Percentiles rank a stretch among this genome's conserved stretches.
phyloP scores from a whole-genome alignment of 1,140 invertebrate genomes.

The Anoplophora glabripennis region DNA sequence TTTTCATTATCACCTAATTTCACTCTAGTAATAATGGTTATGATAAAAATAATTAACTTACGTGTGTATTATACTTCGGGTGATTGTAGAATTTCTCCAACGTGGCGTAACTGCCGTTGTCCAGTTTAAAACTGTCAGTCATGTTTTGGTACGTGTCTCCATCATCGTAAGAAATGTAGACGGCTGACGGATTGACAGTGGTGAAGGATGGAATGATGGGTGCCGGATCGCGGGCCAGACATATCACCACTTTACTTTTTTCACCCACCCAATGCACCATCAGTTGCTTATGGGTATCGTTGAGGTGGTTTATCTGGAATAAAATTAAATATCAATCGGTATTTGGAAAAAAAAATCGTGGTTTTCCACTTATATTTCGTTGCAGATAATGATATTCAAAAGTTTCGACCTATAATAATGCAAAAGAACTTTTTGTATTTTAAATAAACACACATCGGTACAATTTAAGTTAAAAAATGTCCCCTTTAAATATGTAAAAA shows the following conservation, averaged over 20 bases:
- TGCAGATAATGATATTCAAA: too few relatives aligned
- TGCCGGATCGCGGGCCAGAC: constrained; percentile 69
- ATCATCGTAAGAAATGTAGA: constrained; percentile 85
- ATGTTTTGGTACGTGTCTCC: constrained; percentile 75
- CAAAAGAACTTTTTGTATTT: too few relatives aligned
- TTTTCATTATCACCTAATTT: too few relatives aligned
- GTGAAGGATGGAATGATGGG: constrained; percentile 44
- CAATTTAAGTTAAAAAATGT: too few relatives aligned
- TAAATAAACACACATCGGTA: too few relatives aligned
- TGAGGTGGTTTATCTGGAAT: constrained; percentile 66
- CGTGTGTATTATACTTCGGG: constrained; percentile 69
- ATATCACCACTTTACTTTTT: constrained; percentile 81
- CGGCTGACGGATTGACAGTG: constrained; percentile 60
- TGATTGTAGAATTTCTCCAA: constrained; percentile 84
- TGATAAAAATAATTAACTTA: constrained; percentile 52
- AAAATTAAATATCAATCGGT: too few relatives aligned
- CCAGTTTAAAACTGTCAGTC: constrained; percentile 63
- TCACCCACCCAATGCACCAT: constrained; percentile 90
- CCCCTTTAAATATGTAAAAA: too few relatives aligned
- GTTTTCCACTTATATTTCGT: too few relatives aligned
- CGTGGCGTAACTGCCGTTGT: constrained; percentile 59
- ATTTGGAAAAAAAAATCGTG: too few relatives aligned
- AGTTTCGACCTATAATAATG: too few relatives aligned
- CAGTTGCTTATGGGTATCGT: constrained; percentile 82
- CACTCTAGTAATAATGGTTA: neutral